A percentile compares a stretch with the other conserved stretches of the same genome.
Evolutionary conservation across 2,113 vertebrate genomes (phyloP).

Genomic region (Odocoileus virginianus): DNA sequence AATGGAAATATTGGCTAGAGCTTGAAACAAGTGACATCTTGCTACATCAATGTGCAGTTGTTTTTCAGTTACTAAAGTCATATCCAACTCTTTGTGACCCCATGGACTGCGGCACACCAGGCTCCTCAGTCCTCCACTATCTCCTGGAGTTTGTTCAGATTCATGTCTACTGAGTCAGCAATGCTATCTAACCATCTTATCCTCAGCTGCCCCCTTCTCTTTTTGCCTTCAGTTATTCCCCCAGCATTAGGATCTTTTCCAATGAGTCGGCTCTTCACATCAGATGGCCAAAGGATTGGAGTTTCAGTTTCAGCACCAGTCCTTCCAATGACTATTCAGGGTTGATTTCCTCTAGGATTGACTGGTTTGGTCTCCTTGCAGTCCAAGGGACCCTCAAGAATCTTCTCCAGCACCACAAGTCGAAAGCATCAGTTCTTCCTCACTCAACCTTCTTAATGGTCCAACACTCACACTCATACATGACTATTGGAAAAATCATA

Average conservation of each 20-base stretch:
- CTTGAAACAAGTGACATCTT: not conserved
- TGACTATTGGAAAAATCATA: not conserved
- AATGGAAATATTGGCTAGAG: not conserved
- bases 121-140: not conserved
- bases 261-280: rapidly evolving
- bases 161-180: not conserved
- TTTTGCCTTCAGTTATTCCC: not conserved
- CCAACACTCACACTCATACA: not conserved
- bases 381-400: not conserved
- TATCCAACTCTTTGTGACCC: not conserved
- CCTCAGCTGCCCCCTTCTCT: not conserved
- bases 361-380: not conserved
- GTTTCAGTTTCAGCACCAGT: not conserved
- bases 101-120: not conserved
- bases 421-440: not conserved
- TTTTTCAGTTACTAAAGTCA: not conserved
- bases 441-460: not conserved
- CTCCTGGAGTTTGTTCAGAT: not conserved
- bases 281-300: not conserved
- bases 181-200: not conserved
- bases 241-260: not conserved
- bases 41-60: not conserved
- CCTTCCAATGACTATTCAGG: not conserved
- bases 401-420: not conserved
- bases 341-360: not conserved